Base-by-base conservation (phyloP, 2,888 invertebrate species). In the Rhaphigaster nebulosa region DNA sequence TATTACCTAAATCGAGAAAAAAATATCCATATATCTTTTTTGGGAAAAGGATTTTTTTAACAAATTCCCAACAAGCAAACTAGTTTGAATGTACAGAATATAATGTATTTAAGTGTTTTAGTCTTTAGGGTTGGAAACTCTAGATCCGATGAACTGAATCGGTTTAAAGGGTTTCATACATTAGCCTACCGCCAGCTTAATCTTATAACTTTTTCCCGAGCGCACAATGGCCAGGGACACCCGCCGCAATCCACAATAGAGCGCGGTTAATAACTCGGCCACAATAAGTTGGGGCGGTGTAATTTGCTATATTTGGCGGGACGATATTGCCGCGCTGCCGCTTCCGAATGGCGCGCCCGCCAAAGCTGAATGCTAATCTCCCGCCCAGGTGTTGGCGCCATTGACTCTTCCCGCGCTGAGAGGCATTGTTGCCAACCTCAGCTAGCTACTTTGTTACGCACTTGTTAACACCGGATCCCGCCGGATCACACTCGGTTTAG, bases 361-460 rank as follows among this genome's bases (percentile, higher is more conserved):
- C 38, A 41, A n/a, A 80, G 12, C 80, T 45, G 26, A 80, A 45
- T 45, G 80, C 80, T 80, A 38, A 80, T 80, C 80, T 45, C 45
- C 80, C 80, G 41, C 80, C 38, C 88, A 88, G 88, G 88, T 88
- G 88, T 56, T n/a, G 54, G 34, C 38, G 54, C 56, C 88, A 88
- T 88, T 88, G 88, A 88, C 88, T 88, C 88, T 88, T 88, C 88
- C 56, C 88, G 56, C 60, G 54, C 88, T 80, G 18, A 76, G 1
- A 13, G 18, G 41, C 80, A 80, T 80, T 80, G 80, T 80, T 80
- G 45, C 80, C 80, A 45, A 80, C 80, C 80, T 65, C 65, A 29
- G 65, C 65, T 3, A 65, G 65, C 65, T 65, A 45, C 45, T 80
- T 80, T 80, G 80, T 80, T 41, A 80, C 80, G 80, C 80, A 80